Conservation (phyloP, 1,140 invertebrate species). For the Caenorhabditis remanei region DNA sequence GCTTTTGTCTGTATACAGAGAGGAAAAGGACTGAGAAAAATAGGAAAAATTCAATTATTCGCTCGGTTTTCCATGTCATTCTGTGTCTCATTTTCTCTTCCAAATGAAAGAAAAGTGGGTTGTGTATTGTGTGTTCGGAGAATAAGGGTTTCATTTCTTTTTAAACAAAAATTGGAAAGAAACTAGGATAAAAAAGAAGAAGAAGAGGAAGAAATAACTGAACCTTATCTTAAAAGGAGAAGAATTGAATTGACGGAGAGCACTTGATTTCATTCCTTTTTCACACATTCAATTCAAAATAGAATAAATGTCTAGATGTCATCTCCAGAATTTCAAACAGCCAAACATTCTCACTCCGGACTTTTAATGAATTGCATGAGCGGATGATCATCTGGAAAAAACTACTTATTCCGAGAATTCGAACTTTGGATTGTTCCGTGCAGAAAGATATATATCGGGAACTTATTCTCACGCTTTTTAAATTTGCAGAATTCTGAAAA, state of each 20-base stretch:
- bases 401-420: no score
- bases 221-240: not conserved
- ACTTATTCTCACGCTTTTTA: no score
- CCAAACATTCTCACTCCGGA: no score
- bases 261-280: not conserved
- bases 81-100: not conserved
- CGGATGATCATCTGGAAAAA: no score
- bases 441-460: no score
- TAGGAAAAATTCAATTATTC: conserved; percentile 37
- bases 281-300: not conserved
- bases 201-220: not conserved
- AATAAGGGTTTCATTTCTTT: not conserved
- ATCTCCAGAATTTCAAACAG: not conserved
- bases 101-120: not conserved
- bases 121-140: not conserved
- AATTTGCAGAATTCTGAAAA: no score
- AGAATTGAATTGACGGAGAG: not conserved
- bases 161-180: not conserved
- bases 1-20: not conserved
- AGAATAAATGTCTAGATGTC: conserved; percentile 10
- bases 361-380: no score
- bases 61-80: not conserved
- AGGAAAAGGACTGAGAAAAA: not conserved
- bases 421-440: no score
- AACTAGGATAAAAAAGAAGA: not conserved